Conservation (phyloP, 2,888 invertebrate genomes). For the Phengaris arion region DNA sequence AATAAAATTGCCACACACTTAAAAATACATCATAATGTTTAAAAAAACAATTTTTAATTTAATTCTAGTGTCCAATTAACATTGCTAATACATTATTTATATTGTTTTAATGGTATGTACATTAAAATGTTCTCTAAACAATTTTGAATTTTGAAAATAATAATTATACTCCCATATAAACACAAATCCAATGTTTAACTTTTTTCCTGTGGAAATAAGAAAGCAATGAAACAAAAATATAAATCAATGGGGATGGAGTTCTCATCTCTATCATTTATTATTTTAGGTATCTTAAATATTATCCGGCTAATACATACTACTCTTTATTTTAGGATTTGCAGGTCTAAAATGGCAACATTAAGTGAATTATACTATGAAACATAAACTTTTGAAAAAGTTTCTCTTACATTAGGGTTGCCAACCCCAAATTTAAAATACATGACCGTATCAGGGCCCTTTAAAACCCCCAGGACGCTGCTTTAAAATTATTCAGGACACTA, state of each 20-base stretch:
- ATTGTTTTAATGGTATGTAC: background rate
- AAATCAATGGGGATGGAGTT: background rate
- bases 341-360: no score
- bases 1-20: background rate
- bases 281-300: no score
- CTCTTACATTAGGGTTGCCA: no score
- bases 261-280: no score
- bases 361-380: no score
- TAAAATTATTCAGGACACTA: no score
- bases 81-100: background rate
- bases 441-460: no score
- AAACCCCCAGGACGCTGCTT: no score
- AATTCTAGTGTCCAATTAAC: background rate
- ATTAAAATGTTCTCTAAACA: background rate
- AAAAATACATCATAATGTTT: background rate
- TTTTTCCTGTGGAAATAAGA: background rate
- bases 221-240: slow-evolving; percentile 22
- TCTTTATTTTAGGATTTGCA: no score
- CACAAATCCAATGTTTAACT: background rate
- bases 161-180: background rate
- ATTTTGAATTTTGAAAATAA: background rate
- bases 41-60: slow-evolving; percentile 9
- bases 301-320: no score
- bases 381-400: no score
- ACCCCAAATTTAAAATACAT: no score